Base-by-base conservation (phyloP, 2,888 invertebrate species). In the Ligdia adustata region DNA sequence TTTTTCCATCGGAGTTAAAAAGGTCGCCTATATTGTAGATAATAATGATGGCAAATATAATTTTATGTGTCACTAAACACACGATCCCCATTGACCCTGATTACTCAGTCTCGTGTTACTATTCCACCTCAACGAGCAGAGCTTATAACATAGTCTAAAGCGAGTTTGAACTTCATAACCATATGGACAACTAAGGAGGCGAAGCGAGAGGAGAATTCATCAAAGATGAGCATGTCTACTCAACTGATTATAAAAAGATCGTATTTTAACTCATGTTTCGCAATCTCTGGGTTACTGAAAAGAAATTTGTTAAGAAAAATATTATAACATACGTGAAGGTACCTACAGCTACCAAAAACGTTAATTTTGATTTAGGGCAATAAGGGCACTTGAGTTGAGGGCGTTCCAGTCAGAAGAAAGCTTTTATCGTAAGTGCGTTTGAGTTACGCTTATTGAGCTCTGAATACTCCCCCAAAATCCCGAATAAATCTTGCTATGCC, bases 401-500 rank as follows among this genome's bases (percentile, higher is more conserved):
- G 43, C 48, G 20, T 43, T 43, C 42, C 20, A 45, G 45, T 55
- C 57, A 29, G 60, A 65, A 50, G 57, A 64, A 68, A 69, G 65
- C 64, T 71, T 69, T 64, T 62, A 69, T 56, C 54, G 55, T 66
- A 64, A 68, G 63, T 68, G 60, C 57, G 55, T 62, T 64, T 64
- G 62, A 72, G 57, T 68, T 58, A 72, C 67, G 56, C 71, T 72
- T 71, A 72, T 71, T 59, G 62, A 50, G 40, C 53, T 42, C 40
- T 54, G 67, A 69, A 60, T 62, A 55, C 61, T 62, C 62, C 63
- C 62, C 56, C 60, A 71, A 69, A 72, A 68, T 71, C 70, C 66
- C 55, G 56, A 66, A 72, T 72, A 74, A 79, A 72, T 66, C 75
- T 54, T 57, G 57, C 63, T 65, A 71, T 62, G 69, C 66, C 64